Evolutionary conservation across 2,888 invertebrate species (phyloP), one percentile per base, ranked within the genome.

Genomic region (Acronicta psi): DNA sequence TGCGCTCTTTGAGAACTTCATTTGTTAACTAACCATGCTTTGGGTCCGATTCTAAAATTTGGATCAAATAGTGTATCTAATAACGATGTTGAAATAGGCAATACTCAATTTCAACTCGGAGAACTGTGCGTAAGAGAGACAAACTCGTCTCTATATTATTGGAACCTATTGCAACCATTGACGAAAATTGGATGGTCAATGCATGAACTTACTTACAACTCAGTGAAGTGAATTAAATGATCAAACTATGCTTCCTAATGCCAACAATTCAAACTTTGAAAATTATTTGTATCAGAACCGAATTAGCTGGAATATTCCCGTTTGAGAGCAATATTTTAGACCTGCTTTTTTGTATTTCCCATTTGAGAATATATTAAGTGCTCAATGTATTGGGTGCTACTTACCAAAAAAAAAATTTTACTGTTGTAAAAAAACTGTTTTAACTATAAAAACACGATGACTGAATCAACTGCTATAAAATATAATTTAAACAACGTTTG

Each of bases 191-290:
- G 34, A 45, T 42, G 41, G 49, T 46, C 41, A 38, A 43, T 70
- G 34, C 56, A 63, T 64, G 64, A 55, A 65, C 70, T 65, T 55
- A 65, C 70, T 65, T 55, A 70, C 56, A 56, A 42, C 46, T 40
- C 46, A 40, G 36, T 23, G 9, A 46, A 44, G 38, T 38, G 17
- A 45, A 58, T 46, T 10, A 7, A 49, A 52, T 14, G n/a, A 17
- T 13, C 11, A 16, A 36, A 53, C 16, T 50, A 49, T 25, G 42
- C 41, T 20, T 37, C 8, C 17, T 31, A 16, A 7, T 25, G 1
- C 25, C 7, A 25, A 25, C 25, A 6, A 20, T 5, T 4, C 5
- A 20, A n/a, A n/a, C n/a, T n/a, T n/a, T n/a, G n/a, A n/a, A n/a
- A n/a, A n/a, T n/a, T n/a, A n/a, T n/a, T n/a, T n/a, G n/a, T n/a